Evolutionary conservation across 1,140 invertebrate genomes (phyloP).

Genomic region (Diploscapter pachys): DNA sequence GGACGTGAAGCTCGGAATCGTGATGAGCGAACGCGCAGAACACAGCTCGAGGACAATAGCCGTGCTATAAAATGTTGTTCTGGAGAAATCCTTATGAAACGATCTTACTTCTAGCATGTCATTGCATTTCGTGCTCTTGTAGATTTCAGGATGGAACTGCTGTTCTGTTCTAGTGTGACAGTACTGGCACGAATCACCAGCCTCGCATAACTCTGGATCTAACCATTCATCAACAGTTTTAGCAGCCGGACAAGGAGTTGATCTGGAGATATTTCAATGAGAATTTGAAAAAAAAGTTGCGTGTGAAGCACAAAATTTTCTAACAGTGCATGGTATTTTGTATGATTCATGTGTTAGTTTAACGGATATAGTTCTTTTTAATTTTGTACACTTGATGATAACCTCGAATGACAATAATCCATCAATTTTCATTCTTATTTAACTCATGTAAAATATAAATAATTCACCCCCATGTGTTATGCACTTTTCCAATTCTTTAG

Average conservation of each 20-base stretch:
- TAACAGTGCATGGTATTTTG: too few species aligned
- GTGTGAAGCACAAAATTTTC: too few species aligned
- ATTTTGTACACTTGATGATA: too few species aligned
- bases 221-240: conserved; percentile 99
- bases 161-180: conserved; percentile 98
- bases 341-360: too few species aligned
- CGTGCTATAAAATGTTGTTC: conserved; percentile 68
- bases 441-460: too few species aligned
- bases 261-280: conserved; percentile 64
- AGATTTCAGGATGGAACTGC: conserved; percentile 99
- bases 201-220: conserved; percentile 90
- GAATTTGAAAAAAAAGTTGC: too few species aligned
- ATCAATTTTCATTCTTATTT: too few species aligned
- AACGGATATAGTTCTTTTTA: too few species aligned
- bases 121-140: conserved; percentile 97
- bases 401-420: too few species aligned
- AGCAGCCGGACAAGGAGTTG: conserved; percentile 94
- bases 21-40: conserved; percentile 99
- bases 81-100: too few species aligned
- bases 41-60: conserved; percentile 90
- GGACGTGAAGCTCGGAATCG: conserved; percentile 74
- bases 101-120: conserved; percentile 72
- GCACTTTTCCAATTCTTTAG: too few species aligned
- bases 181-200: conserved; percentile 86
- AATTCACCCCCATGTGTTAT: too few species aligned